Percentiles rank a stretch among this genome's conserved stretches.
Conservation (phyloP, 2,797 vertebrate species). For the Lophius americanus region DNA sequence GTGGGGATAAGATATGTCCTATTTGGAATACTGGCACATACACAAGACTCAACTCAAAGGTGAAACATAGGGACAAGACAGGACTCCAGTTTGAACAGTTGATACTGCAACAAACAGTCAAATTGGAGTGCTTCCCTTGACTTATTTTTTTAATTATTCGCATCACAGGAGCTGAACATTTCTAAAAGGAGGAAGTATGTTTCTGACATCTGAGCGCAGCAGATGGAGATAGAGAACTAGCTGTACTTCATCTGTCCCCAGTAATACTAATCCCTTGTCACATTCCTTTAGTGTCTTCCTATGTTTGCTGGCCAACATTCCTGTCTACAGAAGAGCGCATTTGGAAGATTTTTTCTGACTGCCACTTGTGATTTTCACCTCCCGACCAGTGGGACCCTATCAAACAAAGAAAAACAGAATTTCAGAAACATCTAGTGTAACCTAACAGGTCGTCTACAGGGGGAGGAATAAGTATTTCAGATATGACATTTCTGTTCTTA, state of each 20-base stretch:
- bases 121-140: no score
- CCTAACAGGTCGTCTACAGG: no score
- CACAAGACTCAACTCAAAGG: no score
- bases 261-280: constrained; percentile 40
- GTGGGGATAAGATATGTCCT: constrained; percentile 4
- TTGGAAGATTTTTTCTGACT: constrained; percentile 82
- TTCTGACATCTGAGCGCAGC: constrained; percentile 35
- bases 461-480: background rate
- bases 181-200: constrained; percentile 14
- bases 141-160: no score
- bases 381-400: constrained; percentile 74
- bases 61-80: no score
- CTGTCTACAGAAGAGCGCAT: constrained; percentile 79
- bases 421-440: no score
- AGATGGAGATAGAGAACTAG: constrained; percentile 61
- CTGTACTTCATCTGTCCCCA: constrained; percentile 1
- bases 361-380: constrained; percentile 81
- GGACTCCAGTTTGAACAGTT: no score
- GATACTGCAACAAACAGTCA: no score
- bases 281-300: background rate
- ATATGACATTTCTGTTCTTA: constrained; percentile 7
- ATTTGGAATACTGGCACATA: constrained; percentile 17
- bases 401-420: constrained; percentile 12
- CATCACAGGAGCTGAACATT: no score
- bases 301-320: background rate